Evolutionary conservation across 2,797 vertebrate genomes (phyloP).

Genomic region (Lemur catta): DNA sequence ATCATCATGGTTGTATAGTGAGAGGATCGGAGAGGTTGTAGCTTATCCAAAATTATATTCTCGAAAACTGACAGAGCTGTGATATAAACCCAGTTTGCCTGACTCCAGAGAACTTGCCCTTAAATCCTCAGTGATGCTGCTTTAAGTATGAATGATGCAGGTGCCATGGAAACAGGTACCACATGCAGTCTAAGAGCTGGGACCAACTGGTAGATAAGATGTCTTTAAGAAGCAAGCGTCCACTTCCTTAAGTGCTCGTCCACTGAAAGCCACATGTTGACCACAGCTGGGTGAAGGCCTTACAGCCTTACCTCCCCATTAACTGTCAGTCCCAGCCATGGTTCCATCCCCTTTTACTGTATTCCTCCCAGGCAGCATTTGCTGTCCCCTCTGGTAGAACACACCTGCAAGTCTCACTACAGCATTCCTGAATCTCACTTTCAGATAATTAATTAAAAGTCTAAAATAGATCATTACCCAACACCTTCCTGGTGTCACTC

Average conservation of each 20-base stretch:
- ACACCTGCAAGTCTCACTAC: background rate
- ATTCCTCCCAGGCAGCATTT: background rate
- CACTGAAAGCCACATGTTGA: background rate
- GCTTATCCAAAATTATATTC: background rate
- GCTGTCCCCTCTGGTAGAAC: background rate
- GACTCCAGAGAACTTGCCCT: background rate
- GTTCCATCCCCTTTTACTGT: background rate
- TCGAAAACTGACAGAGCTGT: background rate
- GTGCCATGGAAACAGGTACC: background rate
- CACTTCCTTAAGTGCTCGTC: background rate
- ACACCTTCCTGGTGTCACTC: background rate
- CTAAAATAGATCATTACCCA: background rate
- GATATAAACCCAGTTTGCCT: background rate
- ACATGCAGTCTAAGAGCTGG: background rate
- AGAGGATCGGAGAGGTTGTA: background rate
- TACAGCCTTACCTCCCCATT: background rate
- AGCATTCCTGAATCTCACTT: background rate
- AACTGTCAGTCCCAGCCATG: background rate
- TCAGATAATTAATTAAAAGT: slow-evolving; percentile 5
- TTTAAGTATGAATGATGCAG: background rate
- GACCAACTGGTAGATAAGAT: background rate
- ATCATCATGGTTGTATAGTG: background rate
- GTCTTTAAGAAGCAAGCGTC: background rate
- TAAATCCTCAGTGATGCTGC: background rate
- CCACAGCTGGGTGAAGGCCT: background rate